phyloP scores from a whole-genome alignment of 2,113 vertebrate species.

The Indri indri region DNA sequence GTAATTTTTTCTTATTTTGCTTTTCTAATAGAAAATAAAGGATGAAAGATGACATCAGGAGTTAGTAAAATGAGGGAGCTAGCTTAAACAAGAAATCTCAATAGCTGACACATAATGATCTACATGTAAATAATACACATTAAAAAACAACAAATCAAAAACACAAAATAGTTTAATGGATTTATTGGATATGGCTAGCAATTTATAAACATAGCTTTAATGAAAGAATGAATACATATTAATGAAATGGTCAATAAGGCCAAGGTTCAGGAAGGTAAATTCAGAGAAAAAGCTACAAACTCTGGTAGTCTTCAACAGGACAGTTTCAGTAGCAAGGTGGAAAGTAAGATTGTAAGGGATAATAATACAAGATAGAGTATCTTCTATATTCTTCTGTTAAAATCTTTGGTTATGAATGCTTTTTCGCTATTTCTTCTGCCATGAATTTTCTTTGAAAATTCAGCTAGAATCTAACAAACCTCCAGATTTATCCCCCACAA shows the following conservation, averaged over 20 bases:
- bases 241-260: background rate
- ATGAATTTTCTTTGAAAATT: background rate
- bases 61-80: background rate
- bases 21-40: conserved; percentile 38
- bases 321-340: background rate
- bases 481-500: background rate
- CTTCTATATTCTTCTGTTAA: background rate
- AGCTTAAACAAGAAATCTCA: background rate
- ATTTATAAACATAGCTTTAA: conserved; percentile 38
- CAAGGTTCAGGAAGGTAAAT: background rate
- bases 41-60: background rate
- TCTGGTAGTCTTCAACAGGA: background rate
- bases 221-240: background rate
- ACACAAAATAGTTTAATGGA: background rate
- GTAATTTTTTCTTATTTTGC: background rate
- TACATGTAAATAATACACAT: background rate
- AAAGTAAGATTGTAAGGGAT: background rate
- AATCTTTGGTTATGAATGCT: background rate
- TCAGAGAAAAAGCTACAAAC: background rate
- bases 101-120: background rate
- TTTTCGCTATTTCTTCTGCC: background rate
- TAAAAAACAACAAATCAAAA: background rate
- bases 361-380: background rate
- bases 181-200: background rate
- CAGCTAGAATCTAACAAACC: background rate